Conservation (phyloP, 2,113 vertebrate species). For the Colinus virginianus region DNA sequence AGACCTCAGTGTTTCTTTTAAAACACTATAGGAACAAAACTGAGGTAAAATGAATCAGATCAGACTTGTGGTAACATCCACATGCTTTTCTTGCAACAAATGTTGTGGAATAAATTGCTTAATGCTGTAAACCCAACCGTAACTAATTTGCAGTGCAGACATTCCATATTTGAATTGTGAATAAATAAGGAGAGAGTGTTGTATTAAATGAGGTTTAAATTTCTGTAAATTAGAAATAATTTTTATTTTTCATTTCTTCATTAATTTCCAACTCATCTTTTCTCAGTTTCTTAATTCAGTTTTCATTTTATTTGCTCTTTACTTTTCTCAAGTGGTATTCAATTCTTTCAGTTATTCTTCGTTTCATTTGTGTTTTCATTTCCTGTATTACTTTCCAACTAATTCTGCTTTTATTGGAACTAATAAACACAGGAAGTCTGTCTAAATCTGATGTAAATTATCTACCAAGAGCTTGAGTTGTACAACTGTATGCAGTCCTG, state of each 20-base stretch:
- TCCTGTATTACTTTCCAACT: constrained; percentile 7
- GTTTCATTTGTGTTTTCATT: constrained; percentile 7
- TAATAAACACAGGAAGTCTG: constrained; percentile 6
- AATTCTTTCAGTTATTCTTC: neutral
- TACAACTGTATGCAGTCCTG: neutral
- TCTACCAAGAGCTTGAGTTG: neutral
- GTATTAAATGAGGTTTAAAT: neutral
- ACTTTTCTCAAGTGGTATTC: neutral
- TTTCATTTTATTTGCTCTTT: neutral
- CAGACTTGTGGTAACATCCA: neutral
- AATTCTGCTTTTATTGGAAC: neutral
- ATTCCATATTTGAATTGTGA: neutral
- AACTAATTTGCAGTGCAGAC: neutral
- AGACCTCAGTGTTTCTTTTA: neutral
- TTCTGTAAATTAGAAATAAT: neutral
- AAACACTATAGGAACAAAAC: neutral
- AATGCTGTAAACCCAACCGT: neutral
- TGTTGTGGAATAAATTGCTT: neutral
- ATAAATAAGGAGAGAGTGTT: neutral
- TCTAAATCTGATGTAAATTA: constrained; percentile 23
- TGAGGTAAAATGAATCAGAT: neutral
- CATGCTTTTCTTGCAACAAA: neutral
- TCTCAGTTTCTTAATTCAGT: neutral
- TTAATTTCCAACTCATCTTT: neutral
- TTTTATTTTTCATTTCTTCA: neutral